A percentile compares a stretch with the other conserved stretches of the same genome.
These are phyloP conservation scores for Pipa parva DNA, from an alignment of 2,113 vertebrate genomes.

Conservation along the genomic window DNA sequence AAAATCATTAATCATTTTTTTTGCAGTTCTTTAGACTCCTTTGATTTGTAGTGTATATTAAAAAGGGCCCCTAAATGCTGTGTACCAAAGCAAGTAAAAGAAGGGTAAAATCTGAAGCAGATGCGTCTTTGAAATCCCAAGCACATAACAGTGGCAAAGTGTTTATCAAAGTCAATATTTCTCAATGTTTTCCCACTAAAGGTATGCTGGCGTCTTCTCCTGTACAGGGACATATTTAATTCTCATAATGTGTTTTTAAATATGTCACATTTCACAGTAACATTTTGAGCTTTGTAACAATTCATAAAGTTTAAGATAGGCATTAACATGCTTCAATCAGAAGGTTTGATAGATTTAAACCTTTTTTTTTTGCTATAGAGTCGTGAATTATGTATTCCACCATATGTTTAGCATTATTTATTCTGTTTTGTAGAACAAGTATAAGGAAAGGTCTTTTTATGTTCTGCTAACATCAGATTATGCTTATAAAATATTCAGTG, in stretches of 20 bases:
- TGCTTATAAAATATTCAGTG: conserved; percentile 21
- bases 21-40: conserved; percentile 22
- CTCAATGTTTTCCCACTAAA: conserved; percentile 26
- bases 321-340: conserved; percentile 19
- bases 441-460: conserved; percentile 24
- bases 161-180: conserved; percentile 40
- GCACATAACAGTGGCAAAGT: conserved; percentile 39
- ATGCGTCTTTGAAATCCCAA: conserved; percentile 23
- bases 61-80: conserved; percentile 36
- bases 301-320: conserved; percentile 5
- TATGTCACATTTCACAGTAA: conserved; percentile 24
- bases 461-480: conserved; percentile 9
- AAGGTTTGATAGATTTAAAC: conserved; percentile 18
- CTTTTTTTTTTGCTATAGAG: conserved; percentile 3
- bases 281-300: conserved; percentile 22
- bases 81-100: conserved; percentile 34
- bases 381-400: conserved; percentile 30
- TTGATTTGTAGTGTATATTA: conserved; percentile 33
- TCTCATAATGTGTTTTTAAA: conserved; percentile 25
- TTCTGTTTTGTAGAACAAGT: conserved; percentile 29
- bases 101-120: conserved; percentile 34
- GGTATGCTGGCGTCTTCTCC: conserved; percentile 31
- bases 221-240: conserved; percentile 13
- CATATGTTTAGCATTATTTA: conserved; percentile 35
- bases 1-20: conserved; percentile 33